Percentiles rank a stretch among this genome's conserved stretches.
Conservation (phyloP, 2,113 vertebrate genomes). For the Psammodynastes pulverulentus region DNA sequence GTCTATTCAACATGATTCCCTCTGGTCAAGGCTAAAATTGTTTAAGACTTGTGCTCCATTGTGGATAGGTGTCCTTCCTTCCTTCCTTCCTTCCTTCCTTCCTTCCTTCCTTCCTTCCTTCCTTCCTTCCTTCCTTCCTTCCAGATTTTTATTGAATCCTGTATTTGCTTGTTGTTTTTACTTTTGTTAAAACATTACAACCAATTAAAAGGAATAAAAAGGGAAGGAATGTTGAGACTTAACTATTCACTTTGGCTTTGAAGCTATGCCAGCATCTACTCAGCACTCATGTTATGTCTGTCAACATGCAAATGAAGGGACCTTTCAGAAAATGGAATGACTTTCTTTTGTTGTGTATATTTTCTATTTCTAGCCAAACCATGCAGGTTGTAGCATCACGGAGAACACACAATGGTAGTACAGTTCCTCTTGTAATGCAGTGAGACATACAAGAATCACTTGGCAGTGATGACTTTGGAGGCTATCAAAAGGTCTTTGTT, state of each 20-base stretch:
- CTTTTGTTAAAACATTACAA: background rate
- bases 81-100: background rate
- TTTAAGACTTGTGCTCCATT: background rate
- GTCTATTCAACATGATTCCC: background rate
- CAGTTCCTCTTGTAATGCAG: slow-evolving; percentile 30
- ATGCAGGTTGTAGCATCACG: slow-evolving; percentile 1
- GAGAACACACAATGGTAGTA: slow-evolving; percentile 12
- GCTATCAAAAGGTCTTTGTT: slow-evolving; percentile 62
- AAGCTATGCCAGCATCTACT: background rate
- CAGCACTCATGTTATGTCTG: slow-evolving; percentile 6
- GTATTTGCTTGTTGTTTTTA: background rate
- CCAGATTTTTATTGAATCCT: background rate
- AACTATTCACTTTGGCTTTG: background rate
- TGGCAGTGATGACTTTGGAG: slow-evolving; percentile 32
- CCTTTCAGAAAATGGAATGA: slow-evolving; percentile 19
- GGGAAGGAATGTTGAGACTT: background rate
- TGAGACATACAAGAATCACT: slow-evolving; percentile 49
- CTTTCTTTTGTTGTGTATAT: background rate
- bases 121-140: background rate
- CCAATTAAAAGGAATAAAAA: background rate
- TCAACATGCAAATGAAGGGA: slow-evolving; percentile 26
- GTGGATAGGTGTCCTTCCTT: background rate
- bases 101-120: too few relatives aligned
- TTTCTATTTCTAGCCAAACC: background rate
- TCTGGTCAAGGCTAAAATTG: background rate